A percentile compares a stretch with the other conserved stretches of the same genome.
Conservation (phyloP, 2,113 vertebrate genomes). For the Scophthalmus maximus region DNA sequence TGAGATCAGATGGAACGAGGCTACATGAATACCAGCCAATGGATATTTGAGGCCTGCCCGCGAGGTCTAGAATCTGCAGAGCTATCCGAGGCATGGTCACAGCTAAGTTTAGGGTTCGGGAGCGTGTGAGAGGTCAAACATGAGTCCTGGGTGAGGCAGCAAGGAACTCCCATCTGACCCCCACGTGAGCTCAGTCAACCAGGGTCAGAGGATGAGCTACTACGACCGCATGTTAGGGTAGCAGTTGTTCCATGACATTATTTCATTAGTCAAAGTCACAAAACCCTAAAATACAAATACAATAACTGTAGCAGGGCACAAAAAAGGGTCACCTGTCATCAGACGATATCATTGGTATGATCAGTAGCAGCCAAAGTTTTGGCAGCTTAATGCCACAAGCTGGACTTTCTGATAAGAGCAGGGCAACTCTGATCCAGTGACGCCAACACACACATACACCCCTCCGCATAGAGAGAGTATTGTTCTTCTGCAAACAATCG, state of each 20-base stretch:
- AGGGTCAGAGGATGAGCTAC: conserved; percentile 35
- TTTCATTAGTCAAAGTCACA: background rate
- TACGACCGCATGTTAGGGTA: conserved; percentile 5
- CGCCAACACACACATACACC: conserved; percentile 18
- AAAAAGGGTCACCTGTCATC: conserved; percentile 11
- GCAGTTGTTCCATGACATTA: background rate
- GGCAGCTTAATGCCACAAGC: background rate
- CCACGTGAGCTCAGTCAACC: conserved; percentile 31
- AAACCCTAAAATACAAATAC: background rate
- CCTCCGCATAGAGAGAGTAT: conserved; percentile 34
- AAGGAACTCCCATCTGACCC: conserved; percentile 56
- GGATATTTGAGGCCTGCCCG: conserved; percentile 41
- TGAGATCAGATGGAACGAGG: conserved; percentile 21
- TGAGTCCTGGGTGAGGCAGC: conserved; percentile 44
- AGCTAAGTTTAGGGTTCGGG: conserved; percentile 72
- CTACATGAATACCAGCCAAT: conserved; percentile 16
- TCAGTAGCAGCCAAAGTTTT: too few relatives aligned
- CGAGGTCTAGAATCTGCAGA: conserved; percentile 36
- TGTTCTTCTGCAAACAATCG: conserved; percentile 47
- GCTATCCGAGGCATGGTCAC: conserved; percentile 53
- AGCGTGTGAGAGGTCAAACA: conserved; percentile 74
- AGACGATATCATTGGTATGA: conserved; percentile 36
- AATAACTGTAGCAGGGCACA: background rate
- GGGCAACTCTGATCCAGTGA: conserved; percentile 8
- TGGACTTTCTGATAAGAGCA: conserved; percentile 15